Percentiles rank a stretch among this genome's conserved stretches.
phyloP scores from a whole-genome alignment of 1,140 invertebrate genomes.

The Lepidotrigona ventralis region DNA sequence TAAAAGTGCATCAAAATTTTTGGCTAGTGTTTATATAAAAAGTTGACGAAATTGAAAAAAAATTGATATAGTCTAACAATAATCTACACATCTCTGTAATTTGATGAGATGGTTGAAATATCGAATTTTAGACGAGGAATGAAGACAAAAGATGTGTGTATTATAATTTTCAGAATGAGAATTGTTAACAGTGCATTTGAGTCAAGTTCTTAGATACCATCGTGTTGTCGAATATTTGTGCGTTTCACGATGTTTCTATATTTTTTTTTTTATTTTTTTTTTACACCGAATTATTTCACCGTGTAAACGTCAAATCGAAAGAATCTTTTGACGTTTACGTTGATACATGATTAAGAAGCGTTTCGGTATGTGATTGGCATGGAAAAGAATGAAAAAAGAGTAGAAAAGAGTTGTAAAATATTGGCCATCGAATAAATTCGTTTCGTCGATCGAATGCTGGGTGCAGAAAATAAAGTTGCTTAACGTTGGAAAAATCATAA shows the following conservation, averaged over 20 bases:
- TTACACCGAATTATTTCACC: constrained; percentile 47
- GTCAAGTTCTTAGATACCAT: background rate
- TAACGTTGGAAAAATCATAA: background rate
- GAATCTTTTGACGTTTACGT: background rate
- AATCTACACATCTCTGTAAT: background rate
- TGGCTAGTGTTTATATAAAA: no score
- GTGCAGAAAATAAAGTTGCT: constrained; percentile 5
- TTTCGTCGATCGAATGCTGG: background rate
- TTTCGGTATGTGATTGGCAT: constrained; percentile 52
- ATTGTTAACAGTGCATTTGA: background rate
- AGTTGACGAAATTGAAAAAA: no score
- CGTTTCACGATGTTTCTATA: background rate
- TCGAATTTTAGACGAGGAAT: background rate
- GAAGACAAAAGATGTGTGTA: background rate
- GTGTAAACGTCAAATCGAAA: background rate
- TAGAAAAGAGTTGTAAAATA: background rate
- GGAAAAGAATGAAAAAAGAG: constrained; percentile 16
- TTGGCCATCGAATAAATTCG: background rate
- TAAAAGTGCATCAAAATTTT: no score
- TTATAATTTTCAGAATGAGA: background rate
- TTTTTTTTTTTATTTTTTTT: background rate
- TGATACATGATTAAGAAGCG: constrained; percentile 1
- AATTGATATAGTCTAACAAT: background rate
- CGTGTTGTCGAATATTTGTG: background rate
- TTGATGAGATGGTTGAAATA: background rate